A percentile compares a stretch with the other conserved stretches of the same genome.
These are phyloP conservation scores for Drosophila nigritarsus DNA, from an alignment of 2,888 invertebrate genomes.

Conservation along the genomic window DNA sequence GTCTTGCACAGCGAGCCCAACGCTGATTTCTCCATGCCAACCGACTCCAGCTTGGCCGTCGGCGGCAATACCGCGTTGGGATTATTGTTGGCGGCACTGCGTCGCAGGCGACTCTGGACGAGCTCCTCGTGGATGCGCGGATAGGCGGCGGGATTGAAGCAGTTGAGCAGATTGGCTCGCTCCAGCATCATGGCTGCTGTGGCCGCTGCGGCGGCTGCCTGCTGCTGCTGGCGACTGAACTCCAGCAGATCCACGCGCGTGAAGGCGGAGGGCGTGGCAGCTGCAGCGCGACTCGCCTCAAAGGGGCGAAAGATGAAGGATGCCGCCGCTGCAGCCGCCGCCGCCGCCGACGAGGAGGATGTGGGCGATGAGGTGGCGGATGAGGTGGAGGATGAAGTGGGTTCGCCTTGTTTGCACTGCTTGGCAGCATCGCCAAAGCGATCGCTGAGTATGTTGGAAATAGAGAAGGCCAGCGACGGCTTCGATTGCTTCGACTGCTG, in stretches of 20 bases:
- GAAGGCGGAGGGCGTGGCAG: slow-evolving; percentile 83
- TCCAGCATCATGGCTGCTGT: slow-evolving; percentile 84
- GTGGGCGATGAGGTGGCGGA: slow-evolving; percentile 19
- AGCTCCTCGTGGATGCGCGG: slow-evolving; percentile 85
- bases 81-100: slow-evolving; percentile 60
- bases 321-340: slow-evolving; percentile 55
- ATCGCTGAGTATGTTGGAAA: slow-evolving; percentile 85
- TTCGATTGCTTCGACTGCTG: slow-evolving; percentile 80
- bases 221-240: slow-evolving; percentile 83
- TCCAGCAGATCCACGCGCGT: slow-evolving; percentile 84
- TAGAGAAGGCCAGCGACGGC: slow-evolving; percentile 84
- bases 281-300: slow-evolving; percentile 75
- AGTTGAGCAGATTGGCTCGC: slow-evolving; percentile 84
- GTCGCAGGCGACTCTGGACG: slow-evolving; percentile 82
- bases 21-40: slow-evolving; percentile 86
- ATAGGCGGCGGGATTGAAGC: slow-evolving; percentile 84
- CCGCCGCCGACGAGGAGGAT: slow-evolving; percentile 1
- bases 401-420: slow-evolving; percentile 52
- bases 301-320: slow-evolving; percentile 84
- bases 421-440: slow-evolving; percentile 80
- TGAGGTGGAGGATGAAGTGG: slow-evolving; percentile 12
- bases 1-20: slow-evolving; percentile 89
- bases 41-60: slow-evolving; percentile 48
- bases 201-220: slow-evolving; percentile 83
- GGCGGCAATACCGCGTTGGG: slow-evolving; percentile 57